Conservation (phyloP, 2,888 invertebrate species). For the Cylindroiulus punctatus region DNA sequence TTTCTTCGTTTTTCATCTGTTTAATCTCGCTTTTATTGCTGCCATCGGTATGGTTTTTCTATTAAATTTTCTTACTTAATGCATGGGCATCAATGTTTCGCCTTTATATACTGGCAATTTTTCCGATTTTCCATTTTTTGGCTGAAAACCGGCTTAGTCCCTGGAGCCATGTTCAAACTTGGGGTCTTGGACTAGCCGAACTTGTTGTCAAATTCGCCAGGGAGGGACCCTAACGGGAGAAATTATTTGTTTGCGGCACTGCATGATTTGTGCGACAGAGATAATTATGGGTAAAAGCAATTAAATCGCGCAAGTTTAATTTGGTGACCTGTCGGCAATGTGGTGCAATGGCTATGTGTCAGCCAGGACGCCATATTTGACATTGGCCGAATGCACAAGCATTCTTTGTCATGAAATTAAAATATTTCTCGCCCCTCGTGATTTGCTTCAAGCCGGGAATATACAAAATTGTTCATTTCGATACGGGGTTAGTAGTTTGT, state of each 20-base stretch:
- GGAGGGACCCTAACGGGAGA: too few species aligned
- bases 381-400: not conserved
- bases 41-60: not conserved
- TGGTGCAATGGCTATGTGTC: slow-evolving; percentile 29
- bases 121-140: not conserved
- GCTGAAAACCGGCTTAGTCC: not conserved
- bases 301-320: not conserved
- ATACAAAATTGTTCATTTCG: too few species aligned
- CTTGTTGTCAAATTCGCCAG: not conserved
- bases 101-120: not conserved
- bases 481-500: not conserved
- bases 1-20: slow-evolving; percentile 40
- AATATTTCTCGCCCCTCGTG: not conserved
- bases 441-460: not conserved
- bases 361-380: slow-evolving; percentile 40
- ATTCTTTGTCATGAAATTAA: slow-evolving; percentile 37
- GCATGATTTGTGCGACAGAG: too few species aligned
- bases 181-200: not conserved
- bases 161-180: slow-evolving; percentile 30
- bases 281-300: too few species aligned
- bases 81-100: not conserved
- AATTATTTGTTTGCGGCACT: too few species aligned
- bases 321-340: not conserved
- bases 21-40: not conserved
- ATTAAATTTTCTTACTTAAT: not conserved